Evolutionary conservation across 2,888 invertebrate genomes (phyloP).

Genomic region (Ceratothoa steindachneri): DNA sequence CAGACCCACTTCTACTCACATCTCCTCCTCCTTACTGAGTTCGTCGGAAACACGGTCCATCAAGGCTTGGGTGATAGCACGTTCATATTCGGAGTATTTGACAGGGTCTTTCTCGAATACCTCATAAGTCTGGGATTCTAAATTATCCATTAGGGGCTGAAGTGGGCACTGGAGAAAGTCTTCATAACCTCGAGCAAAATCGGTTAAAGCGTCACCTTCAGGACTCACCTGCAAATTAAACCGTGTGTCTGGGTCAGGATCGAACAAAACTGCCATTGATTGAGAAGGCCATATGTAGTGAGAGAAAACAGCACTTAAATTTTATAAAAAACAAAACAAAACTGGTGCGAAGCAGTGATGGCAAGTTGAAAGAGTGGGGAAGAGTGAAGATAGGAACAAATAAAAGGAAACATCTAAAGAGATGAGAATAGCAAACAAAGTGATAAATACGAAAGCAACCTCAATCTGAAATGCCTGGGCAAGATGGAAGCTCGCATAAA

Average conservation of each 20-base stretch:
- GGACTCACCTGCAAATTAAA: not conserved
- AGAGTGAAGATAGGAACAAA: no score
- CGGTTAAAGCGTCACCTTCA: constrained; percentile 52
- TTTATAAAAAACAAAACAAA: no score
- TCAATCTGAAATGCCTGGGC: no score
- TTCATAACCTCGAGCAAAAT: constrained; percentile 72
- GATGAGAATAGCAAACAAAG: no score
- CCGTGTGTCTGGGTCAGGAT: not conserved
- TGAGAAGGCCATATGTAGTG: not conserved
- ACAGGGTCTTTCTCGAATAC: constrained; percentile 96
- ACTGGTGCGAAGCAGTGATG: no score
- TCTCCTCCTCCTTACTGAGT: constrained; percentile 57
- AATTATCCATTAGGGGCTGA: constrained; percentile 90
- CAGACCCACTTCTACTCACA: no score
- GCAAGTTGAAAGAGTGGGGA: no score
- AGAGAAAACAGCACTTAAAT: no score
- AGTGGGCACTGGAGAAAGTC: constrained; percentile 85
- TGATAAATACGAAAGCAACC: no score
- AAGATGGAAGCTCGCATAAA: no score
- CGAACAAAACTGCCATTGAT: not conserved
- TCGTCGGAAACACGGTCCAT: constrained; percentile 58
- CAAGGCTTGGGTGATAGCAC: constrained; percentile 74
- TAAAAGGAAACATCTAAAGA: no score
- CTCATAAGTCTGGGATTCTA: constrained; percentile 94
- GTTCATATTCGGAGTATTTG: constrained; percentile 78